phyloP scores from a whole-genome alignment of 2,888 invertebrate genomes.

The Campoletis raptor region DNA sequence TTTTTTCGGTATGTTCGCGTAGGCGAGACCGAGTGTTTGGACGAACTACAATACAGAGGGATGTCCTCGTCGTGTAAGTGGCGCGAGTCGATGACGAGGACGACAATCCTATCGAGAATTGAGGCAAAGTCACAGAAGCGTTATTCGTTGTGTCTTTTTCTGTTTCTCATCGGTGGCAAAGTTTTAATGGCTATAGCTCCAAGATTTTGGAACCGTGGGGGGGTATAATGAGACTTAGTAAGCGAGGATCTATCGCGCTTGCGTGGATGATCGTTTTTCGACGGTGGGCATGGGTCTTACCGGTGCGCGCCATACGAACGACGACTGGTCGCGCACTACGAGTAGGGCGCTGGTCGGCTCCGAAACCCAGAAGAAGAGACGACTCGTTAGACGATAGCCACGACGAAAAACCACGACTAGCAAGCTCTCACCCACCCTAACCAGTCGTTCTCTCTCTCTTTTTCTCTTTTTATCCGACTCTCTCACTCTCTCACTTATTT shows the following conservation, averaged over 20 bases:
- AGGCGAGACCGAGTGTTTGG: conserved; percentile 54
- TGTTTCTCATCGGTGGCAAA: not conserved
- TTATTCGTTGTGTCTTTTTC: conserved; percentile 3
- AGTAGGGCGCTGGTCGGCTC: conserved; percentile 86
- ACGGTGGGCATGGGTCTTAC: conserved; percentile 83
- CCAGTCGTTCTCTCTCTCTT: conserved; percentile 61
- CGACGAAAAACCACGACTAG: conserved; percentile 73
- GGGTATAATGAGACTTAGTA: conserved; percentile 43
- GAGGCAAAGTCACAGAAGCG: conserved; percentile 25
- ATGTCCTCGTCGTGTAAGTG: conserved; percentile 58
- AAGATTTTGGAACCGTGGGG: conserved; percentile 29
- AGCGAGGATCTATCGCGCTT: conserved; percentile 78
- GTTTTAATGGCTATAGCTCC: conserved; percentile 19
- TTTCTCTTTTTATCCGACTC: conserved; percentile 38
- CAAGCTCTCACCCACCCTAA: conserved; percentile 69
- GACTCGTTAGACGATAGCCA: conserved; percentile 73
- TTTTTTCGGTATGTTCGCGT: conserved; percentile 42
- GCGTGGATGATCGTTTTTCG: conserved; percentile 80
- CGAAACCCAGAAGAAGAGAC: conserved; percentile 80
- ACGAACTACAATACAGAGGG: conserved; percentile 36
- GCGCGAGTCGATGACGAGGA: conserved; percentile 53
- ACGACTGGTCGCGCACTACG: conserved; percentile 87
- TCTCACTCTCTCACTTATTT: conserved; percentile 19
- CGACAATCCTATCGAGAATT: conserved; percentile 37
- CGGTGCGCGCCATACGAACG: conserved; percentile 87